Base-by-base conservation (phyloP, 2,113 vertebrate species). In the Cyanoderma ruficeps region DNA sequence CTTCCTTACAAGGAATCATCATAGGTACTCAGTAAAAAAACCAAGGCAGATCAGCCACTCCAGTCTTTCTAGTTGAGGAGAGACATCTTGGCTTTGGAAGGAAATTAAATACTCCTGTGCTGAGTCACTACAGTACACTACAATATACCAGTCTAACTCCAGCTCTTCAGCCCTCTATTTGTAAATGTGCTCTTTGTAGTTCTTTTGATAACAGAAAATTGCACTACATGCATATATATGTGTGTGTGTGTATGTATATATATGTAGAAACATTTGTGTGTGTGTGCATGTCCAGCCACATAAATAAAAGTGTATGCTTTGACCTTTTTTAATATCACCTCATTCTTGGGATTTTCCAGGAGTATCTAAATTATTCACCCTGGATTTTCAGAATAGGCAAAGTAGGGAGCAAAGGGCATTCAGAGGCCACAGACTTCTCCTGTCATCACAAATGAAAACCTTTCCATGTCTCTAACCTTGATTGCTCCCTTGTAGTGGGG, bases 221-320 rank as follows among this genome's bases (percentile, higher is more conserved):
- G 72, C 33, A 31, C 23, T 44, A 3, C 0, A 1, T n/a, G 7
- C n/a, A 6, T 79, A 5, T n/a, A 12, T 68, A 4, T 64, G 2
- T 37, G 9, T 64, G 2, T 37, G 9, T 53, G 10, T 55, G 3
- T 46, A 7, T 63, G 4, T 33, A 10, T 41, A 15, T 42, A 7
- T 65, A 33, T 9, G 50, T 31, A 72, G 30, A 31, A 47, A 31
- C 1, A 33, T 80, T 31, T 15, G 31, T 41, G 12, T 63, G 8
- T 20, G 16, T 49, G 6, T 69, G 5, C 21, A 6, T 41, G 27
- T 55, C 35, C 28, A 60, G 33, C 15, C 30, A 49, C 22, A 11
- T 25, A 63, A 71, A 30, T 50, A 19, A 50, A 87, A 14, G 33
- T 39, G 8, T 11, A 28, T 49, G 9, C 16, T 89, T 87, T 60